phyloP scores from a whole-genome alignment of 2,113 vertebrate species.

The Aleadryas rufinucha region DNA sequence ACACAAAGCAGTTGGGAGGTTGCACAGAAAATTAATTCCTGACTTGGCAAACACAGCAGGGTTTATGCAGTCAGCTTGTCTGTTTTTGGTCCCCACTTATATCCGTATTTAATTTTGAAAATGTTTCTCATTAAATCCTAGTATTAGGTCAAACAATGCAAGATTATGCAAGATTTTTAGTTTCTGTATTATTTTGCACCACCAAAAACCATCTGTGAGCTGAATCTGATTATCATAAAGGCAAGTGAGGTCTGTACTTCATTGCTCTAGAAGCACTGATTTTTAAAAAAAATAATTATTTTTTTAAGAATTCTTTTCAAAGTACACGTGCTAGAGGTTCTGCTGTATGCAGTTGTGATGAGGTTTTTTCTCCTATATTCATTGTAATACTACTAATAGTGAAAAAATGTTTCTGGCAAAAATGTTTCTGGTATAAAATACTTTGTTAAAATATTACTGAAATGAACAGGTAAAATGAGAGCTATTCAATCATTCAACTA shows the following conservation, averaged over 20 bases:
- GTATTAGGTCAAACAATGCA: not conserved
- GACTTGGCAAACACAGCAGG: not conserved
- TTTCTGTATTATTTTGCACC: not conserved
- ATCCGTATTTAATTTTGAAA: not conserved
- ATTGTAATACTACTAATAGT: not conserved
- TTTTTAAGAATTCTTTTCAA: not conserved
- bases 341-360: not conserved
- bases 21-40: not conserved
- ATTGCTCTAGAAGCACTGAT: not conserved
- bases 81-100: not conserved
- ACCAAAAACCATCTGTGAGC: not conserved
- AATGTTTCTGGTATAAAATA: not conserved
- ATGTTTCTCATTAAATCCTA: not conserved
- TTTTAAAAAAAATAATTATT: not conserved
- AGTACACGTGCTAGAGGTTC: not conserved
- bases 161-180: not conserved
- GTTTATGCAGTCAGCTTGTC: not conserved
- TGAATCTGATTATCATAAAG: not conserved
- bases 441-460: not conserved
- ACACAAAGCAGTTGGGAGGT: not conserved
- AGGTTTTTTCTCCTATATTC: not conserved
- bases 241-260: not conserved
- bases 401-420: not conserved
- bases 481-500: not conserved
- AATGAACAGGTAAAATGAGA: not conserved